Conservation (phyloP, 2,797 vertebrate genomes). For the Falco naumanni region DNA sequence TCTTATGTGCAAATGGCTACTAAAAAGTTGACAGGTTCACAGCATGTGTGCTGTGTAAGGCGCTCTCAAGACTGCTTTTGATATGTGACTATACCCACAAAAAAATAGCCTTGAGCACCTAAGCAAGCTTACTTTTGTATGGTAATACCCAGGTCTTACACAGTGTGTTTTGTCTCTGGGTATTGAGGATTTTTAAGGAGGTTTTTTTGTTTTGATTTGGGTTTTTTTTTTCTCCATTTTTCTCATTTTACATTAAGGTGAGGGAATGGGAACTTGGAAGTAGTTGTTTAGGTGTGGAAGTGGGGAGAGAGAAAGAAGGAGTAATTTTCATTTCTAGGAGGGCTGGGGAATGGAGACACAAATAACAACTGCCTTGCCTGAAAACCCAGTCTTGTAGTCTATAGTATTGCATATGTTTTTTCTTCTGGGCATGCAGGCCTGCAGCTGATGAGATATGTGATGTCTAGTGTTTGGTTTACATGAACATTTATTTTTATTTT, state of each 20-base stretch:
- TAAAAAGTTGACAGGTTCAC: constrained; percentile 33
- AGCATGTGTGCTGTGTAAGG: background rate
- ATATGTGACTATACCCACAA: background rate
- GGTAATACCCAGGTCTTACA: background rate
- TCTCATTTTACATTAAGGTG: background rate
- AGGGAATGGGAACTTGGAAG: background rate
- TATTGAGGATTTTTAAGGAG: background rate
- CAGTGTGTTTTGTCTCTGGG: background rate
- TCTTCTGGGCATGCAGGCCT: background rate
- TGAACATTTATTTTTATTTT: constrained; percentile 36
- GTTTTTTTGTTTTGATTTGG: background rate
- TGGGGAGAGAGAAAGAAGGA: background rate
- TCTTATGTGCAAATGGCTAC: constrained; percentile 47
- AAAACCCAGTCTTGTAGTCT: background rate
- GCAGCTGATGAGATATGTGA: background rate
- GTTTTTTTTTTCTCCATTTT: background rate
- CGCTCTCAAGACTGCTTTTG: background rate
- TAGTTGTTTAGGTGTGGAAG: background rate
- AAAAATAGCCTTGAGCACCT: background rate
- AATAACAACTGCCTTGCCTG: background rate
- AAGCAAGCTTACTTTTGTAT: background rate
- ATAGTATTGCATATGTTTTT: background rate
- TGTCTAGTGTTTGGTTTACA: constrained; percentile 33
- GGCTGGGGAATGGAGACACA: background rate
- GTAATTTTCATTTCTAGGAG: background rate